Evolutionary conservation across 2,888 invertebrate species (phyloP), one percentile per base, ranked within the genome.

Genomic region (Parnassius smintheus): DNA sequence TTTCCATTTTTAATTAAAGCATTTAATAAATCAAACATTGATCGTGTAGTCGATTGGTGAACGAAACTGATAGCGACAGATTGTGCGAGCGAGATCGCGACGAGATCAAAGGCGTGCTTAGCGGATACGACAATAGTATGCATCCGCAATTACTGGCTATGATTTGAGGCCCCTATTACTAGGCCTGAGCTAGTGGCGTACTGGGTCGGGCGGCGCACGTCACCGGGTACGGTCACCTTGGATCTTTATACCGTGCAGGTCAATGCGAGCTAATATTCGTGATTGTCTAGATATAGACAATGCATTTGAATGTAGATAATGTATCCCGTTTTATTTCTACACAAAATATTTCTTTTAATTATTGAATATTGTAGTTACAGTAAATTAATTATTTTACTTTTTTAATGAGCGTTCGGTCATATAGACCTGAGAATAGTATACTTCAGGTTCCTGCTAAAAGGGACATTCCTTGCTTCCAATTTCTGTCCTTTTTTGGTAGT

Each of bases 121-220:
- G 74, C 78, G 76, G 78, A 81, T 80, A 80, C 80, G 74, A 78
- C 77, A 78, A 75, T 75, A 70, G 70, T 68, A 76, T 72, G 81
- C 82, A 83, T 84, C 84, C 84, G 80, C 83, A 79, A 83, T 84
- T 80, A 82, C 77, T 9, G 76, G 76, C 68, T 68, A 75, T 82
- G 78, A 81, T 81, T 81, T 76, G 81, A 78, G 80, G 80, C 78
- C 81, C 82, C 79, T 70, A 72, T 75, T 75, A 76, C 73, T 53
- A 65, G 62, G 56, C 70, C 73, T 53, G 65, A 63, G 56, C 70
- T 71, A 71, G 72, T 70, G 66, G 70, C 65, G 63, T 50, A 57
- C 58, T 64, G 66, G 65, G 65, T 66, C 68, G 66, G 66, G 66
- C 49, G 9, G 13, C 13, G 61, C 62, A 64, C 9, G 46, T 46